Percentiles rank a stretch among this genome's conserved stretches.
Evolutionary conservation across 1,140 invertebrate genomes (phyloP).

Genomic region (Matsumurasca onukii): DNA sequence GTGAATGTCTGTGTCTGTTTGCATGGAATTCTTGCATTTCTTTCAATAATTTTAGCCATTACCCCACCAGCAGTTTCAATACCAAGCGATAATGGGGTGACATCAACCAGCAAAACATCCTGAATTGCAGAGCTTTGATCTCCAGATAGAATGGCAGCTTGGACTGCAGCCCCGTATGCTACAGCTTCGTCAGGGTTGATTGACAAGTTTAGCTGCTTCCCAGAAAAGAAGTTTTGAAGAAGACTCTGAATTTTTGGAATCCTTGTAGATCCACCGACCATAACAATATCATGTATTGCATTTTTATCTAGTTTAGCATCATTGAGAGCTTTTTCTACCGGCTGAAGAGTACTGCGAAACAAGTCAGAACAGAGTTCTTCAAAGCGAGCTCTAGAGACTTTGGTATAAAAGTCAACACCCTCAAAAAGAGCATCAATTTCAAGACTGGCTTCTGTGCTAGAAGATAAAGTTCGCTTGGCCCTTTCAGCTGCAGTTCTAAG

Average conservation of each 20-base stretch:
- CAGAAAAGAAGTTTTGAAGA: slow-evolving; percentile 60
- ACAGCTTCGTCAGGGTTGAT: slow-evolving; percentile 69
- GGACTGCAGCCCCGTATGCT: slow-evolving; percentile 64
- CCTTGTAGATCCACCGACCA: slow-evolving; percentile 81
- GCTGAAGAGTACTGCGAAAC: slow-evolving; percentile 58
- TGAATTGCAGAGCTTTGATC: slow-evolving; percentile 56
- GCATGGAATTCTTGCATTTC: slow-evolving; percentile 56
- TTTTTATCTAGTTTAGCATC: slow-evolving; percentile 74
- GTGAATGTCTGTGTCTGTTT: slow-evolving; percentile 56
- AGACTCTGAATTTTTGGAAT: slow-evolving; percentile 64
- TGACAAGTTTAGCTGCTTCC: slow-evolving; percentile 63
- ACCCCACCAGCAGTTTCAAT: slow-evolving; percentile 59
- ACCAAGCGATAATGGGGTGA: slow-evolving; percentile 56
- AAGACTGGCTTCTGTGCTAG: slow-evolving; percentile 57
- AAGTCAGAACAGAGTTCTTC: slow-evolving; percentile 63
- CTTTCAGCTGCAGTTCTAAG: slow-evolving; percentile 64
- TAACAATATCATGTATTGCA: slow-evolving; percentile 72
- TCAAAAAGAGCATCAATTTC: slow-evolving; percentile 58
- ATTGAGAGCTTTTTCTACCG: slow-evolving; percentile 66
- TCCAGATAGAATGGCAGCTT: slow-evolving; percentile 62
- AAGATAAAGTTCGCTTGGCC: slow-evolving; percentile 60
- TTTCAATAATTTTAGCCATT: slow-evolving; percentile 58
- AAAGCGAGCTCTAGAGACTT: slow-evolving; percentile 60
- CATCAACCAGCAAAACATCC: slow-evolving; percentile 57
- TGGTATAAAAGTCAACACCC: slow-evolving; percentile 61